These are phyloP conservation scores for Plecturocebus donacophilus DNA, from an alignment of 2,113 vertebrate species.

Conservation along the genomic window DNA sequence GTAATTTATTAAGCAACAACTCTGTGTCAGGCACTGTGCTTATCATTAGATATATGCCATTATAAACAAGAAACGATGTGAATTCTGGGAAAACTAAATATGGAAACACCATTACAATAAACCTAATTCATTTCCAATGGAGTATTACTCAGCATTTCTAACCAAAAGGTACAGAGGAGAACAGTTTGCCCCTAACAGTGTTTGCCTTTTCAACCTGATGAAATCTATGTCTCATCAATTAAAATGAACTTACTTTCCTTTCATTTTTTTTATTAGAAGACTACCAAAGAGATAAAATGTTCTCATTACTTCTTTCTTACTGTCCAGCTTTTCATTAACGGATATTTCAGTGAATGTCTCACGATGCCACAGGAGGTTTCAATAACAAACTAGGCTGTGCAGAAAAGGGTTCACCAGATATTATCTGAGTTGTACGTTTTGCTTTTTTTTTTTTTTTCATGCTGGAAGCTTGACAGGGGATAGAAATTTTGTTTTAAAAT, in stretches of 20 bases:
- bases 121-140: not conserved
- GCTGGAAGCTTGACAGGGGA: slow-evolving; percentile 24
- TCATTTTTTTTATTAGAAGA: slow-evolving; percentile 71
- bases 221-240: slow-evolving; percentile 67
- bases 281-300: slow-evolving; percentile 69
- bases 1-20: slow-evolving; percentile 27
- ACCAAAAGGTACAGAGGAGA: not conserved
- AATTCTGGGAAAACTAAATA: slow-evolving; percentile 42
- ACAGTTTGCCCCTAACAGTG: not conserved
- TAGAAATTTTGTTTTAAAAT: slow-evolving; percentile 60
- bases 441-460: not conserved
- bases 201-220: slow-evolving; percentile 57
- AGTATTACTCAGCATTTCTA: not conserved
- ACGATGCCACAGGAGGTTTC: slow-evolving; percentile 61
- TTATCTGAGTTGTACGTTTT: slow-evolving; percentile 65
- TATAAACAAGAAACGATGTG: slow-evolving; percentile 37
- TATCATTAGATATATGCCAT: not conserved
- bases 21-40: not conserved
- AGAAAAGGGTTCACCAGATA: slow-evolving; percentile 62
- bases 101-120: not conserved
- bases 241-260: slow-evolving; percentile 63
- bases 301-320: slow-evolving; percentile 68
- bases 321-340: slow-evolving; percentile 69
- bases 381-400: slow-evolving; percentile 64
- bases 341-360: slow-evolving; percentile 58